Percentiles rank a stretch among this genome's conserved stretches.
Conservation (phyloP, 2,888 invertebrate genomes). For the Pyrochroa serraticornis region DNA sequence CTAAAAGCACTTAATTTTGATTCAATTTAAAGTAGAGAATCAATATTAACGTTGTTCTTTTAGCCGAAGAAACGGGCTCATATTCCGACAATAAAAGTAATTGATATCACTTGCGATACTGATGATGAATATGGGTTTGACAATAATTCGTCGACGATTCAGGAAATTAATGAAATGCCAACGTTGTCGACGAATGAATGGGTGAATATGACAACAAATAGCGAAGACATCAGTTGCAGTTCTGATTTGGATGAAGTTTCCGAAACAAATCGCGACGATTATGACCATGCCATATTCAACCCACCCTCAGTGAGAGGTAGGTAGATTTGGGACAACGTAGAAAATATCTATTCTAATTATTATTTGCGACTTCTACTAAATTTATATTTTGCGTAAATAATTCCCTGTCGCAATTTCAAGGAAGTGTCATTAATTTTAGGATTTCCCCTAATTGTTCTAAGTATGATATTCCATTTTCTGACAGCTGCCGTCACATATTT, state of each 20-base stretch:
- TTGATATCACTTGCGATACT: conserved; percentile 44
- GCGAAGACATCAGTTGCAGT: conserved; percentile 82
- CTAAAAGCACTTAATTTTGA: too few relatives aligned
- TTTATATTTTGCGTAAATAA: too few relatives aligned
- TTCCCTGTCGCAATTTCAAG: too few relatives aligned
- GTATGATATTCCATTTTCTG: too few relatives aligned
- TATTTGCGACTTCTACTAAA: too few relatives aligned
- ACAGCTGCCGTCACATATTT: too few relatives aligned
- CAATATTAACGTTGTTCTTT: not conserved
- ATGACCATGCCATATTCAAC: conserved; percentile 74
- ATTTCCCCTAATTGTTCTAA: too few relatives aligned
- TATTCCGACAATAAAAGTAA: conserved; percentile 41
- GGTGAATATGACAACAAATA: conserved; percentile 88
- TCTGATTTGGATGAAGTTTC: conserved; percentile 60
- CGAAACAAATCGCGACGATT: conserved; percentile 56
- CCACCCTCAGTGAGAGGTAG: conserved; percentile 58
- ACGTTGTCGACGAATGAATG: conserved; percentile 70
- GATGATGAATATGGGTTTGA: conserved; percentile 40
- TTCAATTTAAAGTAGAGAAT: too few relatives aligned
- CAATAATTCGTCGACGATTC: conserved; percentile 9
- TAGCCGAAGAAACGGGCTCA: conserved; percentile 13
- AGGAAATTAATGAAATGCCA: conserved; percentile 2
- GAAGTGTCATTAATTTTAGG: too few relatives aligned
- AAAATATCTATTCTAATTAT: too few relatives aligned
- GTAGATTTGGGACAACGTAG: too few relatives aligned